phyloP scores from a whole-genome alignment of 2,113 vertebrate species.

The Engystomops pustulosus region DNA sequence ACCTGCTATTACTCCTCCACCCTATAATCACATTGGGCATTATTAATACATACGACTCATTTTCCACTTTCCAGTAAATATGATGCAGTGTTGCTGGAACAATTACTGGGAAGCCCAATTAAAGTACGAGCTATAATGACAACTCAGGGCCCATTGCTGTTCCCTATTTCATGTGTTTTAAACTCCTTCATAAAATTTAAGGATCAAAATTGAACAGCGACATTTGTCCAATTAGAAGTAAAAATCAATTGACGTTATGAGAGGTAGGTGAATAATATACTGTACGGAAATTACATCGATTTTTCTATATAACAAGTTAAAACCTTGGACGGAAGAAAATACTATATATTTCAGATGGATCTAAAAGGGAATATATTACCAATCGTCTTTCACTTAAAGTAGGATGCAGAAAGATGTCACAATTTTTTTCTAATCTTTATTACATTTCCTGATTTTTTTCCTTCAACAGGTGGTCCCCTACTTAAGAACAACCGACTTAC shows the following conservation, averaged over 20 bases:
- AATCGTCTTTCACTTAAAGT: too few relatives aligned
- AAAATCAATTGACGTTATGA: constrained; percentile 41
- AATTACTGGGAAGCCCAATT: constrained; percentile 29
- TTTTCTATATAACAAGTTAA: constrained; percentile 17
- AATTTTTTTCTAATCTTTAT: too few relatives aligned
- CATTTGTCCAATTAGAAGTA: constrained; percentile 29
- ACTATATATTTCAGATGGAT: neutral
- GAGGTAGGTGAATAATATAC: constrained; percentile 13
- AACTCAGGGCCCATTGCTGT: neutral
- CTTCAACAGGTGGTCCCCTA: too few relatives aligned
- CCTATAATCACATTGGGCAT: neutral
- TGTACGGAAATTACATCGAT: constrained; percentile 22
- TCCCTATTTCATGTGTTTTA: constrained; percentile 10
- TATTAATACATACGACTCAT: neutral
- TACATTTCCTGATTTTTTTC: too few relatives aligned
- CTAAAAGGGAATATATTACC: too few relatives aligned
- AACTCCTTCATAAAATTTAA: constrained; percentile 17
- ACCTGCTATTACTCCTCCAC: neutral
- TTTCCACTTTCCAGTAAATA: constrained; percentile 2
- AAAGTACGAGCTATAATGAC: constrained; percentile 13
- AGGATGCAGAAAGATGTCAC: too few relatives aligned
- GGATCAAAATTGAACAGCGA: neutral
- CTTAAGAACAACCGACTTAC: too few relatives aligned
- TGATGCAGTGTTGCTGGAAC: constrained; percentile 23
- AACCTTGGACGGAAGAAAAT: neutral